phyloP scores from a whole-genome alignment of 1,140 invertebrate species.

The Diorhabda sublineata region DNA sequence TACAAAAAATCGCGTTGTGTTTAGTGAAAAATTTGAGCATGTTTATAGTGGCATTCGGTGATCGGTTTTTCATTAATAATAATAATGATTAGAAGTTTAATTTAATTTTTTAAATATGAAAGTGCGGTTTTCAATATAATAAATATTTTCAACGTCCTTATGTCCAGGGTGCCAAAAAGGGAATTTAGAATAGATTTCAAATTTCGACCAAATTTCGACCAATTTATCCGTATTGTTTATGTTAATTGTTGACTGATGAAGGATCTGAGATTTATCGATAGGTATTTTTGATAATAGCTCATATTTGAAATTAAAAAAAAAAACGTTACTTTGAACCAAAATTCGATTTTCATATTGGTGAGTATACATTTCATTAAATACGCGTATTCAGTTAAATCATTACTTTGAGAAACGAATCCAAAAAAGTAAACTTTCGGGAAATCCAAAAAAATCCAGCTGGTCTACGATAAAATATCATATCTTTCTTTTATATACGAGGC shows the following conservation, averaged over 20 bases:
- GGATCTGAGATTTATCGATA: neutral
- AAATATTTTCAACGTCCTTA: neutral
- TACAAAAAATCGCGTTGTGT: too few species aligned
- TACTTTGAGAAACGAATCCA: too few species aligned
- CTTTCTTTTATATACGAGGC: too few species aligned
- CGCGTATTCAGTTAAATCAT: too few species aligned
- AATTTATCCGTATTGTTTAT: neutral
- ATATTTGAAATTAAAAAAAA: too few species aligned
- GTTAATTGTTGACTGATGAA: neutral
- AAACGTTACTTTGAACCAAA: too few species aligned
- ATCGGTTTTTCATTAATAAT: neutral
- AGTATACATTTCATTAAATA: too few species aligned
- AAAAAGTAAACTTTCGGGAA: too few species aligned
- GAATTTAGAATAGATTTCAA: neutral
- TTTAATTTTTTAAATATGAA: neutral
- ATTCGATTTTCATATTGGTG: too few species aligned
- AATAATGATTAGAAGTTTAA: neutral
- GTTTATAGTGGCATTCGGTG: neutral
- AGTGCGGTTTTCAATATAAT: neutral
- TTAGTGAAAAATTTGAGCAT: neutral
- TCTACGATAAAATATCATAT: too few species aligned
- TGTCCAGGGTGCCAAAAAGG: neutral
- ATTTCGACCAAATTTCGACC: neutral
- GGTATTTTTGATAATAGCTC: too few species aligned
- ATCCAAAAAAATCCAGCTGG: too few species aligned